Evolutionary conservation across 2,113 vertebrate genomes (phyloP).

Genomic region (Eudyptes chrysolophus): DNA sequence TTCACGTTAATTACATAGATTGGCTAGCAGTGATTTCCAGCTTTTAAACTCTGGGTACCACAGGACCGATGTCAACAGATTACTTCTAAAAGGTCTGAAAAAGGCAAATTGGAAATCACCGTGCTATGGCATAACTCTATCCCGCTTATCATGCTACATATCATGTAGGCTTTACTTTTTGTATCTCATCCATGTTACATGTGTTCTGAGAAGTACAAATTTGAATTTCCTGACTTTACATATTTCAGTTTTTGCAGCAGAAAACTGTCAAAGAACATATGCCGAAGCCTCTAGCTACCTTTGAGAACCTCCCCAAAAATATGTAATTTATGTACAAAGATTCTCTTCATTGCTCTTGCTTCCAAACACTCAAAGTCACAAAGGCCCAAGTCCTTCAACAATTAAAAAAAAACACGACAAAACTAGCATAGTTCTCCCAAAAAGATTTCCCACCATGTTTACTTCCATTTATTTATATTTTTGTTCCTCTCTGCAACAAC

Average conservation of each 20-base stretch:
- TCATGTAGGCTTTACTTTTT: background rate
- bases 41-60: background rate
- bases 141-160: rapidly evolving
- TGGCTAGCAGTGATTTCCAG: background rate
- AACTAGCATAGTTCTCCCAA: background rate
- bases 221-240: background rate
- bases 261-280: background rate
- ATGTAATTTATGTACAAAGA: background rate
- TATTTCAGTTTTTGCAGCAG: background rate
- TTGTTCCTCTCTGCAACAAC: background rate
- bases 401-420: background rate
- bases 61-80: background rate
- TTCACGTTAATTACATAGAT: background rate
- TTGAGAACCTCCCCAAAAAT: background rate
- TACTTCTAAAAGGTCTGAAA: background rate
- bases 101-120: background rate
- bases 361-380: background rate
- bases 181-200: background rate
- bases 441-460: background rate
- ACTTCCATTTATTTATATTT: background rate
- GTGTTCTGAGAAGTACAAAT: background rate
- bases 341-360: background rate
- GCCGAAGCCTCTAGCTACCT: background rate
- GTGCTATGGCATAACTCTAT: background rate
- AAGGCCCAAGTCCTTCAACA: background rate